Evolutionary conservation across 1,140 invertebrate genomes (phyloP).

Genomic region (Drosophila kepulauana): DNA sequence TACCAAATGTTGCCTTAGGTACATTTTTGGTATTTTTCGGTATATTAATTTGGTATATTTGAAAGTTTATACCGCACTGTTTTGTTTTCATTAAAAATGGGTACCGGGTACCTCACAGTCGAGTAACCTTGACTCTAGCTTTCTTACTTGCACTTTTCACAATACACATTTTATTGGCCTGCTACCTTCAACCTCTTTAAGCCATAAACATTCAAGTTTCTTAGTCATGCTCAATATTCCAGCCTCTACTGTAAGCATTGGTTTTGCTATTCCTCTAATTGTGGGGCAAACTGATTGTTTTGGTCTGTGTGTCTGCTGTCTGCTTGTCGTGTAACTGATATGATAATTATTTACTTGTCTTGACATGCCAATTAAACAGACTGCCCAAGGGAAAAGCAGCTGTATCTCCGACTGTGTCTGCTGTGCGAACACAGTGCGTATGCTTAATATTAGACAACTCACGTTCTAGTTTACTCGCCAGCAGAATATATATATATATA

Average conservation of each 20-base stretch:
- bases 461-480: constrained; percentile 1
- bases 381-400: constrained; percentile 12
- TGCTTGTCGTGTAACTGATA: constrained; percentile 62
- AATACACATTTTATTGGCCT: no score
- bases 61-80: no score
- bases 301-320: constrained; percentile 1
- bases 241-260: neutral
- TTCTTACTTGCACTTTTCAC: no score
- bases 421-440: constrained; percentile 48
- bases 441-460: constrained; percentile 39
- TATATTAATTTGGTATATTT: no score
- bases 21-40: no score
- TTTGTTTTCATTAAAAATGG: no score
- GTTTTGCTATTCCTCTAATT: constrained; percentile 1
- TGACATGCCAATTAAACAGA: constrained; percentile 58
- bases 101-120: no score
- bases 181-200: neutral
- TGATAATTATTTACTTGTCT: constrained; percentile 71
- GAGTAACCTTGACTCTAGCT: no score
- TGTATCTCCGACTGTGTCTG: neutral
- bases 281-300: constrained; percentile 13
- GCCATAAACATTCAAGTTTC: no score
- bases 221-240: neutral
- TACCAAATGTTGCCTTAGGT: no score
- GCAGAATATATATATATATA: neutral